These are phyloP conservation scores for Polypedilum pembai DNA, from an alignment of 1,140 invertebrate genomes.

Conservation along the genomic window DNA sequence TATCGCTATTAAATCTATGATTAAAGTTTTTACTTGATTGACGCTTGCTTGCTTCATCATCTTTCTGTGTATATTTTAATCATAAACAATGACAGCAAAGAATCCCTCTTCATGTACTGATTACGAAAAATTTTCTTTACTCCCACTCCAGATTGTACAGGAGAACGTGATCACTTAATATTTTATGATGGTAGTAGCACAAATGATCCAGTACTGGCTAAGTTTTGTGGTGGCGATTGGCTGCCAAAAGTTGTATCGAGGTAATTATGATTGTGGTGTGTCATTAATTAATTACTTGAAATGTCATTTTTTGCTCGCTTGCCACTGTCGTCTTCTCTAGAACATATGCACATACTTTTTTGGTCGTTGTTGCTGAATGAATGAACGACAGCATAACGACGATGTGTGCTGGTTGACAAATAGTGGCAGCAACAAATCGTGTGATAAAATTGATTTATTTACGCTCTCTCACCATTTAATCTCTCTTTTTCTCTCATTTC, in stretches of 20 bases:
- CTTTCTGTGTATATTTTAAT: not conserved
- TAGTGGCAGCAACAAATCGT: constrained; percentile 9
- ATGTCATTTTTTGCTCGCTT: constrained; percentile 23
- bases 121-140: not conserved
- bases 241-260: constrained; percentile 62
- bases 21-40: not conserved
- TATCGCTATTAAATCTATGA: not conserved
- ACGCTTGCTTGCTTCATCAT: not conserved
- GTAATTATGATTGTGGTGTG: constrained; percentile 36
- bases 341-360: not conserved
- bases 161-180: constrained; percentile 70
- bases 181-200: constrained; percentile 76
- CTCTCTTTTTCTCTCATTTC: not conserved
- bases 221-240: constrained; percentile 80
- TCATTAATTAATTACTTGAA: constrained; percentile 37
- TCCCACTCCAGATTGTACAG: constrained; percentile 55
- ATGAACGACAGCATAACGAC: no score
- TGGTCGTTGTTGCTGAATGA: constrained; percentile 33
- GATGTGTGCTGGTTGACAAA: not conserved
- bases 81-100: not conserved
- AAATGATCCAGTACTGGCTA: constrained; percentile 71
- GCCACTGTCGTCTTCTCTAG: constrained; percentile 33
- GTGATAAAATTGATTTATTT: constrained; percentile 19
- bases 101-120: no score
- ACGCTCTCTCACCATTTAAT: not conserved